Evolutionary conservation across 2,113 vertebrate species (phyloP).

Genomic region (Corydoras maculifer): DNA sequence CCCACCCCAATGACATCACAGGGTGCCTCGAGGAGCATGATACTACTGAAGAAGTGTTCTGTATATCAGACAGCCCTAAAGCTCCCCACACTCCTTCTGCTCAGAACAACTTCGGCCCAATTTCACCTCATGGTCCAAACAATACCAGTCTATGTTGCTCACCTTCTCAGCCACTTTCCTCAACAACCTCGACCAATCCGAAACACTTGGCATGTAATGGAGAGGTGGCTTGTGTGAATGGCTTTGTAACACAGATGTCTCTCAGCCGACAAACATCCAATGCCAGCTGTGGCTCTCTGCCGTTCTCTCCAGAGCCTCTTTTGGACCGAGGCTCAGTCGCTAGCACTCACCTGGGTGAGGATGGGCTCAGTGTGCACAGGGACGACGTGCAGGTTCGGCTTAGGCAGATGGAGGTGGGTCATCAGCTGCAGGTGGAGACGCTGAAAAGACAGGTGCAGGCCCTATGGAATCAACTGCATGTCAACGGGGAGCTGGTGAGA

Average conservation of each 20-base stretch:
- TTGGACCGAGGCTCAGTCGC: background rate
- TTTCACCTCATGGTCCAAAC: slow-evolving; percentile 58
- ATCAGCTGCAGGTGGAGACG: slow-evolving; percentile 91
- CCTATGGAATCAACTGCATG: slow-evolving; percentile 79
- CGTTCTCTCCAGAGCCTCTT: slow-evolving; percentile 57
- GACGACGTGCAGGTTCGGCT: slow-evolving; percentile 88
- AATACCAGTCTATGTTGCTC: slow-evolving; percentile 67
- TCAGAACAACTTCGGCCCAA: slow-evolving; percentile 14
- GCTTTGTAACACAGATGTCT: slow-evolving; percentile 68
- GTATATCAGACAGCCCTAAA: background rate
- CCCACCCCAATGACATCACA: too few species aligned
- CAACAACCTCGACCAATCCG: background rate
- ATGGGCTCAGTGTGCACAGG: slow-evolving; percentile 83
- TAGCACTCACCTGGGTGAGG: slow-evolving; percentile 84
- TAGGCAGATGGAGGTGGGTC: slow-evolving; percentile 88
- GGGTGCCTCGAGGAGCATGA: background rate
- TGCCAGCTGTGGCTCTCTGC: slow-evolving; percentile 70
- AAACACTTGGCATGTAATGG: slow-evolving; percentile 64
- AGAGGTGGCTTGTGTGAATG: slow-evolving; percentile 51
- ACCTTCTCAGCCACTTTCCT: slow-evolving; percentile 61
- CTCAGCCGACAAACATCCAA: slow-evolving; percentile 75
- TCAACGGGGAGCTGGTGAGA: slow-evolving; percentile 92
- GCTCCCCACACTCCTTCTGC: background rate
- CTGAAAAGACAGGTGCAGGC: slow-evolving; percentile 94
- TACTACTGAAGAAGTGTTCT: background rate